Evolutionary conservation across 2,888 invertebrate species (phyloP).

Genomic region (Drosophila yooni): DNA sequence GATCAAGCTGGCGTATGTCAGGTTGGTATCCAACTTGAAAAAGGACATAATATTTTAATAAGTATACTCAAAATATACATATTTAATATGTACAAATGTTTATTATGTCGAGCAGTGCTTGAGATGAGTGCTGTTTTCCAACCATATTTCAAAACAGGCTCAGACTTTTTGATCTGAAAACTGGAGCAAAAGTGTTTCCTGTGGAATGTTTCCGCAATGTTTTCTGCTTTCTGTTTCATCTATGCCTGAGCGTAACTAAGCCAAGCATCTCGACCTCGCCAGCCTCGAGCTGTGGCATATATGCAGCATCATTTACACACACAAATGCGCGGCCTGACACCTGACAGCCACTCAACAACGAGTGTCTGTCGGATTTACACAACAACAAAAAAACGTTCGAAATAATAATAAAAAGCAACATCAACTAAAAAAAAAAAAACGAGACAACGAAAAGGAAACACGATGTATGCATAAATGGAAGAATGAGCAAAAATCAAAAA

Average conservation of each 20-base stretch:
- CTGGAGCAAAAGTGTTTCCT: background rate
- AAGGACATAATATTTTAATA: background rate
- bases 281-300: conserved; percentile 29
- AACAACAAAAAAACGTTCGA: conserved; percentile 43
- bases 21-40: background rate
- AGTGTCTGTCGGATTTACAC: conserved; percentile 75
- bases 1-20: background rate
- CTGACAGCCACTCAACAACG: conserved; percentile 76
- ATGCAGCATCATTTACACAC: conserved; percentile 60
- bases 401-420: conserved; percentile 58
- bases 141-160: background rate
- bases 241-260: conserved; percentile 35
- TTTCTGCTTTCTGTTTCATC: conserved; percentile 33
- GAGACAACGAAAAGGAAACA: conserved; percentile 33
- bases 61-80: background rate
- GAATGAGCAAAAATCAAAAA: conserved; percentile 35
- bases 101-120: background rate
- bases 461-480: conserved; percentile 72
- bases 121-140: background rate
- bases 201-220: conserved; percentile 4
- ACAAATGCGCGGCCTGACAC: conserved; percentile 64
- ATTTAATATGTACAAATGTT: background rate
- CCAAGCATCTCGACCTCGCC: conserved; percentile 56
- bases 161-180: background rate
- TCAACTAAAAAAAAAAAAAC: conserved; percentile 20